Evolutionary conservation across 2,888 invertebrate species (phyloP).

Genomic region (Alviniconcha strummeri): DNA sequence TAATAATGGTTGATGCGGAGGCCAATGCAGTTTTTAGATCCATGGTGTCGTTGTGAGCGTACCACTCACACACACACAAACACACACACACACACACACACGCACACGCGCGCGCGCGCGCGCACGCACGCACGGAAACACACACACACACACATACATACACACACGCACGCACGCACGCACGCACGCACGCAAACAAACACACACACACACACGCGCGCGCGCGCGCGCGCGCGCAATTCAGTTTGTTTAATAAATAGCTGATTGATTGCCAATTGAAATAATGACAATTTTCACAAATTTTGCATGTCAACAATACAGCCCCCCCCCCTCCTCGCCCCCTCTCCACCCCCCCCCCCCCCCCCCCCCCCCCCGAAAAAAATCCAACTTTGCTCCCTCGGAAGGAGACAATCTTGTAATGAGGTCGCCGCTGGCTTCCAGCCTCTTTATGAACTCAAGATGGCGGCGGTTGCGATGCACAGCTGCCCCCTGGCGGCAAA

Average conservation of each 20-base stretch:
- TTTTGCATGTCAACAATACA: too few species aligned
- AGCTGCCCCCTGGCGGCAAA: constrained; percentile 38
- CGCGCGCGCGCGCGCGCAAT: neutral
- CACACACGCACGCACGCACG: neutral
- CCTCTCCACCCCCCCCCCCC: too few species aligned
- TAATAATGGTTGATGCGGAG: too few species aligned
- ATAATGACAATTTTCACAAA: too few species aligned
- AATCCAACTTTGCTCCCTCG: neutral
- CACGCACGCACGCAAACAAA: neutral
- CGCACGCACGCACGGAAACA: constrained; percentile 9
- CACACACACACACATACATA: neutral
- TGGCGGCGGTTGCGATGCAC: constrained; percentile 22
- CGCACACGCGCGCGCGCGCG: neutral
- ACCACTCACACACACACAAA: neutral
- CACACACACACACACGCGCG: neutral
- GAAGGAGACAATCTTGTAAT: constrained; percentile 22
- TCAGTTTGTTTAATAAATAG: neutral
- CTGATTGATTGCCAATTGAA: too few species aligned
- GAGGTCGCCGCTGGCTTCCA: constrained; percentile 32
- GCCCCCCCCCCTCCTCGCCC: too few species aligned
- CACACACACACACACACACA: constrained; percentile 15
- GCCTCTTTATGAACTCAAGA: constrained; percentile 36
- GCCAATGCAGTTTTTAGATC: too few species aligned
- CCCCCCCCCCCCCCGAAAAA: too few species aligned
- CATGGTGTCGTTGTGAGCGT: too few species aligned